Conservation (phyloP, 2,113 vertebrate genomes). For the Sinosuthora webbiana region DNA sequence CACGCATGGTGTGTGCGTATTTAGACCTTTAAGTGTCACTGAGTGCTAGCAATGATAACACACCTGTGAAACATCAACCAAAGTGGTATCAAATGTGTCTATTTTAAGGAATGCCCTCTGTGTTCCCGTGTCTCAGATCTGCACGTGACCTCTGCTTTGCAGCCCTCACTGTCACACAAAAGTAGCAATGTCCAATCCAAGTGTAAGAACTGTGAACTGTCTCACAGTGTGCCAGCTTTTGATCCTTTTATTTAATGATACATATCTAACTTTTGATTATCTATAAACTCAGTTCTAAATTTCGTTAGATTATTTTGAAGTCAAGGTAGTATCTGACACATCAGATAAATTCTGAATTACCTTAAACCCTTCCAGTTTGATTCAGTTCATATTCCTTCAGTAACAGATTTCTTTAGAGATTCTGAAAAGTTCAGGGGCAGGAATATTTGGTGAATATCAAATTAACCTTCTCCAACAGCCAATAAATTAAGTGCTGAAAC, state of each 20-base stretch:
- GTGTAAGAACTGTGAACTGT: not conserved
- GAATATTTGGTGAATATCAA: not conserved
- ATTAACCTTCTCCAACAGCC: not conserved
- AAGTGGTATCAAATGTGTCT: not conserved
- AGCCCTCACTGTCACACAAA: not conserved
- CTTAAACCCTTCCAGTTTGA: not conserved
- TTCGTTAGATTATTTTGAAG: not conserved
- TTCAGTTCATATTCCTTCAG: not conserved
- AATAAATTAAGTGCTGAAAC: not conserved
- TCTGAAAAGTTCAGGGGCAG: not conserved
- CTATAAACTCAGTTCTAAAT: not conserved
- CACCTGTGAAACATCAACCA: constrained; percentile 31
- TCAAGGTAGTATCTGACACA: not conserved
- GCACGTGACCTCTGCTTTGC: not conserved
- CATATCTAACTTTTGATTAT: not conserved
- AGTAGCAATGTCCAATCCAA: not conserved
- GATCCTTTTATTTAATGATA: not conserved
- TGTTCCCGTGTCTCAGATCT: not conserved
- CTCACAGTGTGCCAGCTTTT: not conserved
- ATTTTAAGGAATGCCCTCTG: not conserved
- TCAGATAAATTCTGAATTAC: not conserved
- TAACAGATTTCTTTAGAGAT: not conserved
- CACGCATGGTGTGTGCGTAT: not conserved
- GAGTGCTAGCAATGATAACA: not conserved
- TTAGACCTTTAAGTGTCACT: constrained; percentile 4